Conservation (phyloP, 30 jellyfish, hydroid and myxozoan species). For the Pelagia noctiluca region DNA sequence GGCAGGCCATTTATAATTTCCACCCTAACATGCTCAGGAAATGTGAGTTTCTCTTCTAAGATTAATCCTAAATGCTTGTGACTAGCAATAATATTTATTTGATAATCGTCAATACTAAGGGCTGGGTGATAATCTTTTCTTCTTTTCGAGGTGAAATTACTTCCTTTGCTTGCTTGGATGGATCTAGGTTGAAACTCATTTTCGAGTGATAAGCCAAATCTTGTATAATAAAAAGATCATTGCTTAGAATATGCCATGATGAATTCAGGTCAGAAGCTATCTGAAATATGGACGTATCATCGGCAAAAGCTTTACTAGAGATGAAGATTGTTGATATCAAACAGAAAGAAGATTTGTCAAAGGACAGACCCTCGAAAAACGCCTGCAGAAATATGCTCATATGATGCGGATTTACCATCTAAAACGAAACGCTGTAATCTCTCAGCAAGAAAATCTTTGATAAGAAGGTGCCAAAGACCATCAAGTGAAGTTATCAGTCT, state of each 20-base stretch:
- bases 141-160: conserved; percentile 12
- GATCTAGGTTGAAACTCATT: conserved; percentile 39
- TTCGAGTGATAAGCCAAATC: conserved; percentile 38
- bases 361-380: conserved; percentile 14
- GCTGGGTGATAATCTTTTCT: not conserved
- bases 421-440: too few species aligned
- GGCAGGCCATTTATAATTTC: too few species aligned
- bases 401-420: not conserved
- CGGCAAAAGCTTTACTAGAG: conserved; percentile 17
- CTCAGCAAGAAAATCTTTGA: too few species aligned
- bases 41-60: too few species aligned
- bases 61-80: too few species aligned
- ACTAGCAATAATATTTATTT: too few species aligned
- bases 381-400: not conserved
- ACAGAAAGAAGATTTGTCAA: conserved; percentile 21
- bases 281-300: conserved; percentile 5
- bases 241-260: not conserved
- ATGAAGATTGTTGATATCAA: not conserved
- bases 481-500: too few species aligned
- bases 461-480: too few species aligned
- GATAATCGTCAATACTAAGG: too few species aligned
- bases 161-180: conserved; percentile 35
- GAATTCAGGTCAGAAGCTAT: not conserved
- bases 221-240: conserved; percentile 26
- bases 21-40: too few species aligned